Conservation (phyloP, 2,888 invertebrate species). For the Pilophorus perplexus region DNA sequence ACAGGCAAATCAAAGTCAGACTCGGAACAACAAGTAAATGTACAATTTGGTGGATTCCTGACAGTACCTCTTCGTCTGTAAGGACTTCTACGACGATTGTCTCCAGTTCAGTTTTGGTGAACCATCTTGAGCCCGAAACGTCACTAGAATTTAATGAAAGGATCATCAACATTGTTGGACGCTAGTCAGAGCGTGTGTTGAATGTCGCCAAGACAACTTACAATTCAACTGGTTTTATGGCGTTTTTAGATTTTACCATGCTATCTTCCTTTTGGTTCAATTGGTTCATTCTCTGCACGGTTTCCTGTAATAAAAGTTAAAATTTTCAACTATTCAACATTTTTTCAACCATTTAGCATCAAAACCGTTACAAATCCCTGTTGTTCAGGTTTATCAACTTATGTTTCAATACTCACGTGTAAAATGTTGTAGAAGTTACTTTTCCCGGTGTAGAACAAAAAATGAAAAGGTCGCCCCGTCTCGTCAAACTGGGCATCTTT, state of each 20-base stretch:
- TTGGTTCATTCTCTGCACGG: background rate
- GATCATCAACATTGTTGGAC: too few species aligned
- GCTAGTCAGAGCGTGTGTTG: background rate
- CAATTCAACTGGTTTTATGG: background rate
- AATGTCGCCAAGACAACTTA: constrained; percentile 3
- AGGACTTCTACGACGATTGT: constrained; percentile 54
- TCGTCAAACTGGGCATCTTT: constrained; percentile 90
- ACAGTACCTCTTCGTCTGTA: constrained; percentile 60
- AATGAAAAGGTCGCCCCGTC: constrained; percentile 85
- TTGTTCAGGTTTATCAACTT: too few species aligned
- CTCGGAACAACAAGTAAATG: too few species aligned
- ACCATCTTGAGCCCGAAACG: constrained; percentile 61
- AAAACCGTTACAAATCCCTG: too few species aligned
- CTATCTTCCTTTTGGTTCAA: constrained; percentile 13
- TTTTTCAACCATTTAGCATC: too few species aligned
- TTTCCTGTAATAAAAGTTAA: background rate
- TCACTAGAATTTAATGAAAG: constrained; percentile 54
- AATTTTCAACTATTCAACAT: too few species aligned
- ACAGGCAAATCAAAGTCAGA: too few species aligned
- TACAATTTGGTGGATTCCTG: too few species aligned
- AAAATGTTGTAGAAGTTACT: constrained; percentile 81
- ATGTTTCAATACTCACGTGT: constrained; percentile 69
- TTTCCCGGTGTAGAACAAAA: constrained; percentile 85
- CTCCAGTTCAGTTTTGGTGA: constrained; percentile 66
- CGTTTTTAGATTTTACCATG: constrained; percentile 10